phyloP scores from a whole-genome alignment of 2,113 vertebrate genomes.

The Echinops telfairi region DNA sequence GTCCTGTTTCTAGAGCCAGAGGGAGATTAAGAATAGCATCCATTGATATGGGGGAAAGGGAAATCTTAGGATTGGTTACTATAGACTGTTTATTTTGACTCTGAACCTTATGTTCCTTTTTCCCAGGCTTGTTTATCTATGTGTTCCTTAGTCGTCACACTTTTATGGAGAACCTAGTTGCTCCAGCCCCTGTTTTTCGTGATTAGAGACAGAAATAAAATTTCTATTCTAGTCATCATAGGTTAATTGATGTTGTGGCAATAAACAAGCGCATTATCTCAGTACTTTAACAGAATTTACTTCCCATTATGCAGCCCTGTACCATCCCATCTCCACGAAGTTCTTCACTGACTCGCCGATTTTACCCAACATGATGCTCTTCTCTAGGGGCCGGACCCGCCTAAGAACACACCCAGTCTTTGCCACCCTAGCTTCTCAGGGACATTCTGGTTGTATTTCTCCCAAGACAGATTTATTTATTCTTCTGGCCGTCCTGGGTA shows the following conservation, averaged over 20 bases:
- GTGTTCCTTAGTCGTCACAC: not conserved
- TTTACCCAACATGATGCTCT: not conserved
- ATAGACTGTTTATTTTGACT: not conserved
- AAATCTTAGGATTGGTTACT: not conserved
- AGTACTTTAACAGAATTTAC: not conserved
- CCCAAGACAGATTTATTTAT: not conserved
- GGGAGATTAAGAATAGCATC: not conserved
- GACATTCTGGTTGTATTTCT: not conserved
- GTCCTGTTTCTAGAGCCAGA: not conserved
- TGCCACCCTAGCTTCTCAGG: not conserved
- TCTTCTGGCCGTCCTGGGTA: not conserved
- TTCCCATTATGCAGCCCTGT: not conserved
- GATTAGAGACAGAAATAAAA: not conserved
- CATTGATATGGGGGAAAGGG: not conserved
- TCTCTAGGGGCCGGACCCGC: not conserved
- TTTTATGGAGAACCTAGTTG: not conserved
- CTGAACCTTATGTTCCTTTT: not conserved
- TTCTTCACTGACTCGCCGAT: not conserved
- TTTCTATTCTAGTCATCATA: not conserved
- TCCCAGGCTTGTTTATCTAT: not conserved
- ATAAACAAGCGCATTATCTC: not conserved
- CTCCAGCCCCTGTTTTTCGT: conserved; percentile 29
- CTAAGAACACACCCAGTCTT: not conserved
- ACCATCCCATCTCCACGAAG: too few relatives aligned
- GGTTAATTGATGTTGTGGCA: not conserved